Evolutionary conservation across 2,113 vertebrate species (phyloP), one percentile per base, ranked within the genome.

Genomic region (Corvus hawaiiensis): DNA sequence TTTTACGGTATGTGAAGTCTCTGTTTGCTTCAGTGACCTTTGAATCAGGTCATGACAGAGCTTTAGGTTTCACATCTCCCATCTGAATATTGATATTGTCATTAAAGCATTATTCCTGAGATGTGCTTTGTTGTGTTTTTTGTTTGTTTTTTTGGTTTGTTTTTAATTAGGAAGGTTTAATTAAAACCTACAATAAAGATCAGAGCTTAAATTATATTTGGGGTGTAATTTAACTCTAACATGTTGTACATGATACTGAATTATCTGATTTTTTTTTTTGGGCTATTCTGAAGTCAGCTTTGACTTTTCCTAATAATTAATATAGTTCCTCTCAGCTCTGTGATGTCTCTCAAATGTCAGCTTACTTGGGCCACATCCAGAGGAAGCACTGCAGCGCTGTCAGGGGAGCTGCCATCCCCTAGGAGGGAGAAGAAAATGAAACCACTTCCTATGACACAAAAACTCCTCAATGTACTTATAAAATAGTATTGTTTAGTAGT

Each of bases 341-440:
- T 61, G 46, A 49, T 58, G 74, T 54, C 62, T 87, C 44, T 89
- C 84, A 95, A 76, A 79, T 66, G 71, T 84, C 90, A 93, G 20
- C 26, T 62, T 74, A 6, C 43, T 80, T 82, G 87, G 71, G 89
- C 69, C 84, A 43, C 43, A 66, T 83, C 84, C 74, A 87, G 87
- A 52, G 59, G n/a, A 10, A 75, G 46, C 58, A 51, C 46, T 68
- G 89, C 87, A 58, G 54, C 4, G 0, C 74, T 94, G 66, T 58
- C 84, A 89, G 73, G 39, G 68, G 49, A 85, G 62, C 84, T 95
- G 74, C 77, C 74, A 22, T 46, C 82, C 66, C 54, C 43, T 30
- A 52, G 26, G 69, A 94, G 39, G 68, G 51, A 66, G 49, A 62
- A 54, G 58, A 54, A 94, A 89, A 85, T 43, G 11, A 87, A 79